These are phyloP conservation scores for Mormyrus hasselquistii DNA, from an alignment of 2,797 vertebrate genomes.

Conservation along the genomic window DNA sequence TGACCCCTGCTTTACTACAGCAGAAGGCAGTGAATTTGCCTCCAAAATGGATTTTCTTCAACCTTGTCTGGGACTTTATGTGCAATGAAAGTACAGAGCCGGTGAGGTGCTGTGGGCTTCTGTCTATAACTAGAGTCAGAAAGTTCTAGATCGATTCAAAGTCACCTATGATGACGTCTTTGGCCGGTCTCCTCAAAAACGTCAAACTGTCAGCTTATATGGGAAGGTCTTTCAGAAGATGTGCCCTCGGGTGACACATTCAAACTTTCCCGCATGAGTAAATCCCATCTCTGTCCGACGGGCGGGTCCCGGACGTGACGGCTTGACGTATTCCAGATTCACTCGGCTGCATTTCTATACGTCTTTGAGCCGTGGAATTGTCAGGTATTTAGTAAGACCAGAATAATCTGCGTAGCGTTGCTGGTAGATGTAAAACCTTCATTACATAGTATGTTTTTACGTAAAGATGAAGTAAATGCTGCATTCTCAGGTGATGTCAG, in stretches of 20 bases:
- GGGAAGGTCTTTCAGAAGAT: not conserved
- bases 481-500: not conserved
- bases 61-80: not conserved
- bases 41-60: constrained; percentile 1
- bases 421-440: not conserved
- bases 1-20: not conserved
- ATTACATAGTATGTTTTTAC: not conserved
- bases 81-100: not conserved
- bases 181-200: not conserved
- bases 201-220: not conserved
- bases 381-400: not conserved
- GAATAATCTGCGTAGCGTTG: not conserved
- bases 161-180: not conserved
- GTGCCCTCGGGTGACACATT: not conserved
- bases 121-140: not conserved
- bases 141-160: not conserved
- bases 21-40: constrained; percentile 16
- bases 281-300: not conserved
- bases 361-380: not conserved
- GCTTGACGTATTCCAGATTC: not conserved
- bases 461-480: not conserved
- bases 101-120: not conserved
- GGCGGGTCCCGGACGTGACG: not conserved
- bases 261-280: not conserved
- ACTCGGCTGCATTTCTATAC: not conserved